Percentiles rank a stretch among this genome's conserved stretches.
Evolutionary conservation across 2,113 vertebrate genomes (phyloP).

Genomic region (Eudyptes chrysolophus): DNA sequence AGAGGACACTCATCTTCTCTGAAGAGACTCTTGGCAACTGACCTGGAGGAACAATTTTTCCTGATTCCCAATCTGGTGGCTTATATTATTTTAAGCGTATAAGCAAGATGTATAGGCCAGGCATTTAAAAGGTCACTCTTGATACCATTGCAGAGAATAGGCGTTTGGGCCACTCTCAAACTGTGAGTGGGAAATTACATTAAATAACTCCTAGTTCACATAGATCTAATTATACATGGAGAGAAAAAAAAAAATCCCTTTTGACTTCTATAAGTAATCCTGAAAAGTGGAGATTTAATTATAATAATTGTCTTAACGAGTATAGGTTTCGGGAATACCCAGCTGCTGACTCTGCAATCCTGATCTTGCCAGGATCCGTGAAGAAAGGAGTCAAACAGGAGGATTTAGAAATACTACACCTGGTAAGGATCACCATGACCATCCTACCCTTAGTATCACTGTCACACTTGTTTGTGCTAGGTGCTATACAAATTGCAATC

Average conservation of each 20-base stretch:
- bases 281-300: conserved; percentile 50
- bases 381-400: neutral
- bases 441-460: neutral
- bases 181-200: neutral
- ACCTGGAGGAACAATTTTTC: neutral
- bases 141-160: neutral
- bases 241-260: neutral
- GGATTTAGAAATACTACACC: neutral
- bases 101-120: neutral
- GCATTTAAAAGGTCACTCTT: neutral
- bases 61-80: neutral
- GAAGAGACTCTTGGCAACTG: neutral
- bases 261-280: conserved; percentile 12
- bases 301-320: conserved; percentile 38
- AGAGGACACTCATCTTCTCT: neutral
- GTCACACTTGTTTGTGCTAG: neutral
- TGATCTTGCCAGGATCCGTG: neutral
- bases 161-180: neutral
- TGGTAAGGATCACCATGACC: neutral
- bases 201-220: neutral
- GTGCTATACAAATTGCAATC: neutral
- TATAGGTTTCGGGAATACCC: conserved; percentile 12
- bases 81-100: neutral
- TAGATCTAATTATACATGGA: neutral
- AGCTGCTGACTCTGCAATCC: neutral